Percentiles rank a stretch among this genome's conserved stretches.
Evolutionary conservation across 30 jellyfish, hydroid and myxozoan genomes (phyloP).

Genomic region (Aurelia coerulea): DNA sequence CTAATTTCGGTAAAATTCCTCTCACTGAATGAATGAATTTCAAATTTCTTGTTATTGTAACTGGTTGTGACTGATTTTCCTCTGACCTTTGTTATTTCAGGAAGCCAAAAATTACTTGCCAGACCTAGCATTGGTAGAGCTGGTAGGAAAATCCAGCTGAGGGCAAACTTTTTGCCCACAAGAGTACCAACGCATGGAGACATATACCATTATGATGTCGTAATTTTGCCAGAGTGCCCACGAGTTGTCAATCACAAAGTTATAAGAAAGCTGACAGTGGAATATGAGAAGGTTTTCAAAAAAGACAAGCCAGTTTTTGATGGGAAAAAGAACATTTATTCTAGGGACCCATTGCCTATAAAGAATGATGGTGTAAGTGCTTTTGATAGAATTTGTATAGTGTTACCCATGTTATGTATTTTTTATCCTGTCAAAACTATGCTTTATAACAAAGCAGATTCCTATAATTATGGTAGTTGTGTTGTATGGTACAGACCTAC

Average conservation of each 20-base stretch:
- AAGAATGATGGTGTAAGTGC: constrained; percentile 19
- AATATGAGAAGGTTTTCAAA: constrained; percentile 15
- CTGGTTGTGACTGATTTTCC: too few species aligned
- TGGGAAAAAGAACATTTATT: constrained; percentile 61
- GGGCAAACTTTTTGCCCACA: constrained; percentile 50
- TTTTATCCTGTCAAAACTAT: too few species aligned
- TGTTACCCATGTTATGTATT: background rate
- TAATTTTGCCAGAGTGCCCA: constrained; percentile 38
- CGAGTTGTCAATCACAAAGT: constrained; percentile 17
- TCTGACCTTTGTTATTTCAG: background rate
- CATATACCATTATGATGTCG: constrained; percentile 69
- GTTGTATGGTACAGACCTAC: too few species aligned
- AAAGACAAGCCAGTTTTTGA: constrained; percentile 54
- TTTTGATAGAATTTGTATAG: background rate
- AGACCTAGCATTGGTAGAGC: constrained; percentile 46
- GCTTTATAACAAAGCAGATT: too few species aligned
- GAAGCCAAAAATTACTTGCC: background rate
- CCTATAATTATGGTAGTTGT: too few species aligned
- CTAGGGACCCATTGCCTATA: constrained; percentile 9
- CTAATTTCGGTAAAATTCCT: too few species aligned
- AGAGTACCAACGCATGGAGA: constrained; percentile 44
- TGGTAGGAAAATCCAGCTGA: constrained; percentile 50
- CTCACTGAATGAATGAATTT: too few species aligned
- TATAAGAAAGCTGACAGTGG: constrained; percentile 18
- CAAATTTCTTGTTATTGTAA: too few species aligned